A percentile compares a stretch with the other conserved stretches of the same genome.
phyloP scores from a whole-genome alignment of 23 tunicate genomes.

The Corella eumyota region DNA sequence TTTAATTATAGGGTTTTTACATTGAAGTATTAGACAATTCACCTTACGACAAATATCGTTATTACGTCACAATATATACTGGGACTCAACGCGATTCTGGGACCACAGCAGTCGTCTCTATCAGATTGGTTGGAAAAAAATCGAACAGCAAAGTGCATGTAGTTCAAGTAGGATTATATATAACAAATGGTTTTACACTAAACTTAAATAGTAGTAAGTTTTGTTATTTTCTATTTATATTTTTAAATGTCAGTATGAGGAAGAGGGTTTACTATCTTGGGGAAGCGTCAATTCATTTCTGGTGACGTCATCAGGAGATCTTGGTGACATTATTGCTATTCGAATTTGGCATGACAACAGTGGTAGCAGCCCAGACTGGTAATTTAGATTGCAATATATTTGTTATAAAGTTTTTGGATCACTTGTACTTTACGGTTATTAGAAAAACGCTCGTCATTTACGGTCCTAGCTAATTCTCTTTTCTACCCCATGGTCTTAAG shows the following conservation, averaged over 20 bases:
- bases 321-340: conserved; percentile 42
- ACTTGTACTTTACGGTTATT: too few relatives aligned
- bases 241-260: conserved; percentile 9
- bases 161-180: conserved; percentile 48
- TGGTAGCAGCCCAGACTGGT: conserved; percentile 65
- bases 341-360: conserved; percentile 55
- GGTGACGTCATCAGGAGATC: conserved; percentile 7
- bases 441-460: too few relatives aligned
- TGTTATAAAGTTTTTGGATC: too few relatives aligned
- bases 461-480: too few relatives aligned
- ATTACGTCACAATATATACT: conserved; percentile 51
- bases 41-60: conserved; percentile 20
- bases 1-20: too few relatives aligned
- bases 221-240: too few relatives aligned
- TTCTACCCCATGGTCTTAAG: too few relatives aligned
- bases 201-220: too few relatives aligned
- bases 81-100: conserved; percentile 42
- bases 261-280: neutral
- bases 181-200: too few relatives aligned
- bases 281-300: conserved; percentile 19
- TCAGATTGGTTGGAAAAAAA: conserved; percentile 26
- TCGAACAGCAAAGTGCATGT: conserved; percentile 30
- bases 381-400: too few relatives aligned
- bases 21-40: conserved; percentile 22
- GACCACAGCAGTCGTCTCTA: conserved; percentile 40